Evolutionary conservation across 2,888 invertebrate genomes (phyloP).

Genomic region (Thera obeliscata): DNA sequence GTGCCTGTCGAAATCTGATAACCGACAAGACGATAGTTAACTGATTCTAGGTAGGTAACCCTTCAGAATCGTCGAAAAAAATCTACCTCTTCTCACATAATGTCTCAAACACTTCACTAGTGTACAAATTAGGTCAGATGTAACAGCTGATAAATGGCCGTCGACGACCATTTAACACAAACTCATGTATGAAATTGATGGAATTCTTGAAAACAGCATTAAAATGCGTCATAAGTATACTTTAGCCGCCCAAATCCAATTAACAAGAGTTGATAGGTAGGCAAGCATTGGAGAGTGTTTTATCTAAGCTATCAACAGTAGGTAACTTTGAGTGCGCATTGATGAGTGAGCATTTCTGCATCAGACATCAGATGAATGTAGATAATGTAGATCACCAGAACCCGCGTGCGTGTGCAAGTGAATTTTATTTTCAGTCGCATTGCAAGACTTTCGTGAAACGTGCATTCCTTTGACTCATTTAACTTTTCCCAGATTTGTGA

Average conservation of each 20-base stretch:
- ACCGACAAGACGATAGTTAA: background rate
- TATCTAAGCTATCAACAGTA: background rate
- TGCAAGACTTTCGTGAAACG: conserved; percentile 31
- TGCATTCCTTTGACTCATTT: conserved; percentile 38
- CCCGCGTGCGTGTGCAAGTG: conserved; percentile 22
- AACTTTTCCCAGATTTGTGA: conserved; percentile 26
- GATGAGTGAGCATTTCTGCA: background rate
- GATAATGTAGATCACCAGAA: conserved; percentile 19
- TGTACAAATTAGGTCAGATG: too few relatives aligned
- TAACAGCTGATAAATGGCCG: too few relatives aligned
- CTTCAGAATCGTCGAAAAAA: too few relatives aligned
- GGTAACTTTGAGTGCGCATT: background rate
- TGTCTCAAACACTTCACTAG: too few relatives aligned
- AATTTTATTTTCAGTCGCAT: conserved; percentile 38
- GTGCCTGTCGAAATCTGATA: conserved; percentile 36
- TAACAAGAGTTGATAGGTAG: too few relatives aligned
- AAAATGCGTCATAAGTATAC: too few relatives aligned
- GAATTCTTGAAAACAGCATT: too few relatives aligned
- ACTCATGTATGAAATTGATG: too few relatives aligned
- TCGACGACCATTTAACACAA: too few relatives aligned
- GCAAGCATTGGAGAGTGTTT: background rate
- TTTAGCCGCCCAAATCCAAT: too few relatives aligned
- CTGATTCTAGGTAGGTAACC: too few relatives aligned
- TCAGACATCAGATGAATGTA: background rate
- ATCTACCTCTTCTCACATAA: too few relatives aligned